These are phyloP conservation scores for Pediacus dermestoides DNA, from an alignment of 2,888 invertebrate genomes.

Conservation along the genomic window DNA sequence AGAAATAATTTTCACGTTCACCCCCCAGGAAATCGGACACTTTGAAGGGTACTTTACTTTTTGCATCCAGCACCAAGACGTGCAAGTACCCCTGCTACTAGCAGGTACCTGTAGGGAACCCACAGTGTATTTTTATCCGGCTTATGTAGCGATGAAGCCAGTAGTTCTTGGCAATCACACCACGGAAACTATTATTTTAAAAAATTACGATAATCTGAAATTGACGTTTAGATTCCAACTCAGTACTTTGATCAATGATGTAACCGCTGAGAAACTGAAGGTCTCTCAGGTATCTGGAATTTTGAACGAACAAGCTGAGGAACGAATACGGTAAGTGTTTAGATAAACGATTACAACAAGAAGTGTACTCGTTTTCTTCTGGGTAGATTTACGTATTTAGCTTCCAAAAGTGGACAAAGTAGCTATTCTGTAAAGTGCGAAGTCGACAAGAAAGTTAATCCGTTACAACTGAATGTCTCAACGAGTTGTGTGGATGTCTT, in stretches of 20 bases:
- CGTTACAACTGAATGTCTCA: slow-evolving; percentile 53
- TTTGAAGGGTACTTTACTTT: slow-evolving; percentile 55
- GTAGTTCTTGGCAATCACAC: slow-evolving; percentile 58
- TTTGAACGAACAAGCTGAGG: background rate
- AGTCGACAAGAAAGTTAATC: slow-evolving; percentile 54
- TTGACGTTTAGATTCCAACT: slow-evolving; percentile 55
- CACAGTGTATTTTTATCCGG: slow-evolving; percentile 57
- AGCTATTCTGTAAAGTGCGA: slow-evolving; percentile 57
- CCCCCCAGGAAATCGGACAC: slow-evolving; percentile 59
- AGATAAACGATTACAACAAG: no score
- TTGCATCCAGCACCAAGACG: slow-evolving; percentile 55
- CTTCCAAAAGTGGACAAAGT: slow-evolving; percentile 54
- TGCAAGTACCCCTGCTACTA: slow-evolving; percentile 55
- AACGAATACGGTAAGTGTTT: no score
- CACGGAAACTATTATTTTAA: slow-evolving; percentile 49
- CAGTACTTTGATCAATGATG: slow-evolving; percentile 56
- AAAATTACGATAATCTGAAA: slow-evolving; percentile 55
- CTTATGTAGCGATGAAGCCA: slow-evolving; percentile 59
- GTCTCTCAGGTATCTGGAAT: slow-evolving; percentile 54
- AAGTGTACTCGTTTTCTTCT: no score
- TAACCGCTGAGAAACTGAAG: slow-evolving; percentile 52
- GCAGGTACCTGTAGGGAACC: slow-evolving; percentile 64
- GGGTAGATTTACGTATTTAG: slow-evolving; percentile 56
- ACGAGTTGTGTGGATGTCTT: slow-evolving; percentile 55
- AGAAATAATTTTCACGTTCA: slow-evolving; percentile 62